Evolutionary conservation across 1,140 invertebrate genomes (phyloP), one percentile per base, ranked within the genome.

Genomic region (Drosophila rufa): DNA sequence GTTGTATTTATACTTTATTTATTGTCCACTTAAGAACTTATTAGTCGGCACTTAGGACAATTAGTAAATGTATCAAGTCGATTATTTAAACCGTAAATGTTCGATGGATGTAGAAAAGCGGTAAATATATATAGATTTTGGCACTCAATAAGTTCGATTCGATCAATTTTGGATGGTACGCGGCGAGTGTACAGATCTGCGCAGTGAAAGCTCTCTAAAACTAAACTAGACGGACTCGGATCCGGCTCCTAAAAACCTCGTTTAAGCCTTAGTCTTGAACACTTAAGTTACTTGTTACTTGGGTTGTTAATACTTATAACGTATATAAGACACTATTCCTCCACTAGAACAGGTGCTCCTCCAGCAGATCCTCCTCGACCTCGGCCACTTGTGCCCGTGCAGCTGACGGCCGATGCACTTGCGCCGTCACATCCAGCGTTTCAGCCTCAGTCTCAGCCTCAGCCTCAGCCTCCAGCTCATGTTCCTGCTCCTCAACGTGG

Each of bases 21-120:
- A 89, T 89, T 86, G 84, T 80, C 76, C 76, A 78, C 67, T 78
- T 53, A 69, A 74, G 71, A 87, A 83, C 80, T 46, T 40, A 51
- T 67, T 51, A 79, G 67, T 70, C 36, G 47, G 57, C 51, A 47
- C 64, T 79, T 75, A 70, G 46, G 33, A 55, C 50, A 62, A 75
- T 55, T 61, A 70, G 43, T 79, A 79, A 62, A 70, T 59, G 45
- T 53, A 46, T 61, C 50, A 14, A 53, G 22, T 69, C 33, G 36
- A 58, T 55, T 57, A 58, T 51, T 62, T 43, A 57, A 61, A 46
- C 19, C 25, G 36, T 46, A 61, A 56, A 43, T 77, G 38, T 45
- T 22, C 33, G 15, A 61, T 69, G 64, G 22, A 61, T 76, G 47
- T 59, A 76, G 38, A 59, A 75, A 62, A 74, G 55, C 47, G 7